A percentile compares a stretch with the other conserved stretches of the same genome.
phyloP scores from a whole-genome alignment of 2,797 vertebrate genomes.

The Lithobates sylvaticus region DNA sequence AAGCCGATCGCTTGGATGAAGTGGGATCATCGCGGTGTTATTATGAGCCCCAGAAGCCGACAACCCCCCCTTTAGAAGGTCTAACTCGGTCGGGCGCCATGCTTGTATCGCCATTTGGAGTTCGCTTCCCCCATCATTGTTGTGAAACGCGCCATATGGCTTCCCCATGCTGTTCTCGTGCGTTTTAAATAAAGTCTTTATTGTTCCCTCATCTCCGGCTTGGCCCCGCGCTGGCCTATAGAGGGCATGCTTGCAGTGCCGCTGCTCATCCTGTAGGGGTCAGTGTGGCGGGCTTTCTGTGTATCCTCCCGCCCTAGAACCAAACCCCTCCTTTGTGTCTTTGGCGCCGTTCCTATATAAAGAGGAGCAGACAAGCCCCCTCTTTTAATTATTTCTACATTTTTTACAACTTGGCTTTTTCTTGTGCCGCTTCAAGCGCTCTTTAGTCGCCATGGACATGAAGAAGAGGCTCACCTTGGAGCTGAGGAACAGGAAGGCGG shows the following conservation, averaged over 20 bases:
- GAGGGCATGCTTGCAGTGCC: not conserved
- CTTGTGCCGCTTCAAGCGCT: not conserved
- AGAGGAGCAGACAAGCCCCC: constrained; percentile 31
- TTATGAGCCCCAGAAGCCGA: too few species aligned
- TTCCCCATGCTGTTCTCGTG: not conserved
- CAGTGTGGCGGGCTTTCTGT: constrained; percentile 29
- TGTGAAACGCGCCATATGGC: constrained; percentile 8
- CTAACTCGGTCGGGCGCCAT: not conserved
- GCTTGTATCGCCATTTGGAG: constrained; percentile 16
- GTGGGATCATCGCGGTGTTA: too few species aligned
- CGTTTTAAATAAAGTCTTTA: constrained; percentile 15
- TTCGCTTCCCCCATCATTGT: not conserved
- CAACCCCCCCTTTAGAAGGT: too few species aligned
- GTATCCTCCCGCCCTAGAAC: constrained; percentile 36
- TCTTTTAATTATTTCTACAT: constrained; percentile 32
- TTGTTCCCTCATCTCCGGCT: not conserved
- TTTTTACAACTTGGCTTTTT: not conserved
- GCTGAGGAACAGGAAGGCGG: constrained; percentile 68
- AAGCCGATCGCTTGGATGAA: too few species aligned
- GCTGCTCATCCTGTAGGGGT: constrained; percentile 31
- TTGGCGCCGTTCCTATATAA: constrained; percentile 63
- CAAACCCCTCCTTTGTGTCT: constrained; percentile 64
- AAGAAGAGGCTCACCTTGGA: constrained; percentile 66
- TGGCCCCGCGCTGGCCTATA: not conserved
- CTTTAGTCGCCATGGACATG: constrained; percentile 63